These are phyloP conservation scores for Acipenser ruthenus DNA, from an alignment of 2,797 vertebrate species.

Conservation along the genomic window DNA sequence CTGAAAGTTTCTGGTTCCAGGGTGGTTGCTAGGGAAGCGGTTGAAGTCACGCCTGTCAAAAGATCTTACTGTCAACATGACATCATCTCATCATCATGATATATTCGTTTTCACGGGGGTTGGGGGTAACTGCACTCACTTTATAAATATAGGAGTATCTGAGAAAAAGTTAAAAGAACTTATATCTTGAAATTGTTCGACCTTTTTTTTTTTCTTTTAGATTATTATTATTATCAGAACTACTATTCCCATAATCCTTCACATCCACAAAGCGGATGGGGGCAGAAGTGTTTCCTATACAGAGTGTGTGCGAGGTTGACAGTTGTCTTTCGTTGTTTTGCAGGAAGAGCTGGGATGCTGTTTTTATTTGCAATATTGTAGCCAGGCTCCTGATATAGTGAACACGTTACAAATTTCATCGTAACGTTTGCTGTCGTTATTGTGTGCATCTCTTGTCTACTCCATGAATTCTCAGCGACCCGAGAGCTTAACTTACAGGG, in stretches of 20 bases:
- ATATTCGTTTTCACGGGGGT: too few relatives aligned
- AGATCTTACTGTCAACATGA: too few relatives aligned
- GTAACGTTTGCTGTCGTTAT: neutral
- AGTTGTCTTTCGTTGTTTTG: neutral
- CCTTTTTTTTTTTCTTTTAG: too few relatives aligned
- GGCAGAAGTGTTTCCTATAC: neutral
- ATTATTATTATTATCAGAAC: neutral
- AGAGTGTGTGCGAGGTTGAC: neutral
- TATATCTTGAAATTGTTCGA: too few relatives aligned
- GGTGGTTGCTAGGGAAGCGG: too few relatives aligned
- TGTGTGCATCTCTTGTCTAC: neutral
- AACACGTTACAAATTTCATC: constrained; percentile 20
- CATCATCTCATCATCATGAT: too few relatives aligned
- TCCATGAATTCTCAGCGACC: constrained; percentile 80
- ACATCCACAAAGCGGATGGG: neutral
- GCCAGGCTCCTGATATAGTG: neutral
- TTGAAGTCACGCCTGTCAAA: too few relatives aligned
- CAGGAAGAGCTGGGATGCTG: neutral
- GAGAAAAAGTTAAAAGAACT: too few relatives aligned
- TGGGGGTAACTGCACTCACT: too few relatives aligned
- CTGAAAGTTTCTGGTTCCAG: too few relatives aligned
- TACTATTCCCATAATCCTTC: neutral
- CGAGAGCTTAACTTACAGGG: constrained; percentile 74
- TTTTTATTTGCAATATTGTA: neutral
- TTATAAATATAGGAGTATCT: too few relatives aligned